Evolutionary conservation across 2,113 vertebrate species (phyloP).

Genomic region (Rhinolophus sinicus): DNA sequence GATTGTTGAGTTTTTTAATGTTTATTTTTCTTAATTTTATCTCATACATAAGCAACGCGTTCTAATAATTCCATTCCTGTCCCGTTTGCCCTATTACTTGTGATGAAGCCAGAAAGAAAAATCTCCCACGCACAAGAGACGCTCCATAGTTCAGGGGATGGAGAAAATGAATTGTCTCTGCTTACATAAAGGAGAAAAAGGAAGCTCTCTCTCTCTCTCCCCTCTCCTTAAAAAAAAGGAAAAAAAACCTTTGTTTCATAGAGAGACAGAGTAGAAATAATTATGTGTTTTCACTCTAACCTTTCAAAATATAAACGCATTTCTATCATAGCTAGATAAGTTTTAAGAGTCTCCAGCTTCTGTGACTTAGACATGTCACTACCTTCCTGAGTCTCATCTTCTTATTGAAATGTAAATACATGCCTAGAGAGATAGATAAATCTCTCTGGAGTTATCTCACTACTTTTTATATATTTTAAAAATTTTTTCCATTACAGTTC

Average conservation of each 20-base stretch:
- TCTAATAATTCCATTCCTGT: background rate
- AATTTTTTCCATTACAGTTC: no score
- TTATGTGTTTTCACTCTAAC: background rate
- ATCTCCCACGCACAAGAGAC: background rate
- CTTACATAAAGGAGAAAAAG: background rate
- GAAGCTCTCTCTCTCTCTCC: background rate
- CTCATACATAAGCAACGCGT: background rate
- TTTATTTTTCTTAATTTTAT: background rate
- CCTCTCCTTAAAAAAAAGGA: background rate
- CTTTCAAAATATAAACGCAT: background rate
- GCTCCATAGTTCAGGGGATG: background rate
- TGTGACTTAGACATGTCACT: background rate
- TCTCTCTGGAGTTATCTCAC: background rate
- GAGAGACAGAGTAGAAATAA: background rate
- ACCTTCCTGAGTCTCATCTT: background rate
- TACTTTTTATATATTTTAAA: background rate
- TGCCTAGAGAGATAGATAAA: background rate
- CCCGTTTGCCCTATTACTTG: background rate
- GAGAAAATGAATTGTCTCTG: background rate
- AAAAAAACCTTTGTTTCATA: background rate
- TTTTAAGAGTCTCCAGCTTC: background rate
- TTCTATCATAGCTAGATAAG: background rate
- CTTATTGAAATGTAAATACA: background rate
- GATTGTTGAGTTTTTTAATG: background rate
- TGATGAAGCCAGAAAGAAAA: background rate